Evolutionary conservation across 2,888 invertebrate genomes (phyloP).

Genomic region (Rhopalosiphum nymphaeae): DNA sequence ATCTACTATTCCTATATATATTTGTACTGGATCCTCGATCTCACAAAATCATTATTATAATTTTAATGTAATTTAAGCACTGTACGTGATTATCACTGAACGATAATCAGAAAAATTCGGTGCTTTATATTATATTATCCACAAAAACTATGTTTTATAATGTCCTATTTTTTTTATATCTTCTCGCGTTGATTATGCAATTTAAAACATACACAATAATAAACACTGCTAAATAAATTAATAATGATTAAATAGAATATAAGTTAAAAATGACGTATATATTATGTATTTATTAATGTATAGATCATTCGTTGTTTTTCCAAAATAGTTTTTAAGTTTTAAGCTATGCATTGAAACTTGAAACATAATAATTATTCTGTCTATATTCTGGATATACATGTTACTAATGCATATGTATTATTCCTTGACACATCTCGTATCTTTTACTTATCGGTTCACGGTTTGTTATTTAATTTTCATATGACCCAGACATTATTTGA

Average conservation of each 20-base stretch:
- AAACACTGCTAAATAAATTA: not conserved
- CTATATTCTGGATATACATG: not conserved
- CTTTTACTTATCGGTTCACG: not conserved
- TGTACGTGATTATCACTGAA: not conserved
- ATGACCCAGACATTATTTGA: not conserved
- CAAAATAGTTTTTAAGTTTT: not conserved
- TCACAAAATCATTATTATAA: not conserved
- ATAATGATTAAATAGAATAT: not conserved
- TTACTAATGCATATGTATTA: not conserved
- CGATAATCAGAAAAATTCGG: not conserved
- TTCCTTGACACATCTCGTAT: not conserved
- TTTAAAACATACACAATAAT: not conserved
- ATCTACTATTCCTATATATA: not conserved
- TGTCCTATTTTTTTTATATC: not conserved
- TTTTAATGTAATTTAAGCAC: not conserved
- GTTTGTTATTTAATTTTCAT: not conserved
- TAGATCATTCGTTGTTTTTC: not conserved
- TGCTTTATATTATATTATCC: not conserved
- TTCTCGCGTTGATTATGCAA: not conserved
- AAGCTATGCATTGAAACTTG: not conserved
- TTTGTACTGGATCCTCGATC: not conserved
- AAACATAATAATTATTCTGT: not conserved
- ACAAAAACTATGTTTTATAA: not conserved
- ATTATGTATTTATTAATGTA: not conserved
- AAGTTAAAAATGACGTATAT: not conserved